These are phyloP conservation scores for Cryptus armator DNA, from an alignment of 2,888 invertebrate species.

Conservation along the genomic window DNA sequence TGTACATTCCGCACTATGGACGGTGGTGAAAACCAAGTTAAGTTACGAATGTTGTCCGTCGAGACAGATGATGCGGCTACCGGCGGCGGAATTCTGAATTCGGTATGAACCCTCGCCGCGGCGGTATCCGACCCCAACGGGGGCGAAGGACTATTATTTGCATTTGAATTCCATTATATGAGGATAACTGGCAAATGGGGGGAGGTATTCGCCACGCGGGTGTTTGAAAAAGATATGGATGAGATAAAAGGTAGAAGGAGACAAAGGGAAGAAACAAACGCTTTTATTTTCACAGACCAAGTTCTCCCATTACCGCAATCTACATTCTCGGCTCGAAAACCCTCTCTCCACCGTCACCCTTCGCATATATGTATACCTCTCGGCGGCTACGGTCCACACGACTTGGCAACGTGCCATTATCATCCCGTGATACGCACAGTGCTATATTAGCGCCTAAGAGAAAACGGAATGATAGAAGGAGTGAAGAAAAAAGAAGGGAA, in stretches of 20 bases:
- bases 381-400: not conserved
- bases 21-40: constrained; percentile 38
- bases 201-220: not conserved
- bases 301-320: constrained; percentile 58
- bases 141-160: constrained; percentile 44
- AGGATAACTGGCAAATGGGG: constrained; percentile 12
- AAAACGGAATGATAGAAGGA: constrained; percentile 45
- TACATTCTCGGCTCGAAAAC: constrained; percentile 39
- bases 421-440: constrained; percentile 66
- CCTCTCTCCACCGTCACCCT: constrained; percentile 31
- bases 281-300: constrained; percentile 54
- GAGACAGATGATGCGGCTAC: constrained; percentile 52
- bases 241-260: constrained; percentile 18
- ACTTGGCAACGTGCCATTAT: constrained; percentile 74
- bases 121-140: constrained; percentile 11
- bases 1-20: constrained; percentile 34
- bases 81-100: constrained; percentile 51
- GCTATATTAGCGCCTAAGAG: constrained; percentile 53
- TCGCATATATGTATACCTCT: constrained; percentile 18
- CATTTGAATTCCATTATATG: constrained; percentile 38
- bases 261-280: constrained; percentile 21
- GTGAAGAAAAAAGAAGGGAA: constrained; percentile 42
- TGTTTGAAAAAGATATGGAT: constrained; percentile 39
- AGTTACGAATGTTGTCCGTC: constrained; percentile 63
- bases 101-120: constrained; percentile 20